A percentile compares a stretch with the other conserved stretches of the same genome.
Evolutionary conservation across 2,888 invertebrate genomes (phyloP).

Genomic region (Archips crataeganus): DNA sequence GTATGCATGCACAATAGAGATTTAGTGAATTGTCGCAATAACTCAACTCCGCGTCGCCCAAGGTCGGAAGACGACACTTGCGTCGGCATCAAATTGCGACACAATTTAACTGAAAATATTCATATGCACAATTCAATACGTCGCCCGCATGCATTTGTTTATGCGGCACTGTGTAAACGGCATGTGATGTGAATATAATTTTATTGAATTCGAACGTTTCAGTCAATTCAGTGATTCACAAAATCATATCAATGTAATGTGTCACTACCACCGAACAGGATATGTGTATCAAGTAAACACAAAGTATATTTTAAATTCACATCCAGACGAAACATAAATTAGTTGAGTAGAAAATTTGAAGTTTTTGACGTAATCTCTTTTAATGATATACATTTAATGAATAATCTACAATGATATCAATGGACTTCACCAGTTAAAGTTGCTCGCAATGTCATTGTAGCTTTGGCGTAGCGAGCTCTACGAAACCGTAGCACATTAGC

Average conservation of each 20-base stretch:
- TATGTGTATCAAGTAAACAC: not conserved
- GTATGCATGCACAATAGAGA: constrained; percentile 56
- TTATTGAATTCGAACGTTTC: not conserved
- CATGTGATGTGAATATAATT: not conserved
- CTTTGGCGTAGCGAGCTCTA: constrained; percentile 57
- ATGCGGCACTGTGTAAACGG: not conserved
- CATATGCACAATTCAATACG: constrained; percentile 13
- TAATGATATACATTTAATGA: not conserved
- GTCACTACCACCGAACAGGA: no score
- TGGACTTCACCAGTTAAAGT: not conserved
- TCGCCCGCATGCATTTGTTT: constrained; percentile 1
- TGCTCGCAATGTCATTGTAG: constrained; percentile 7
- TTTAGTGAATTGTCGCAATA: constrained; percentile 54
- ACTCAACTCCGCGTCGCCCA: constrained; percentile 54
- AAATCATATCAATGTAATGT: not conserved
- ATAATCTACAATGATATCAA: not conserved
- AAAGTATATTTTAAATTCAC: not conserved
- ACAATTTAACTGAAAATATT: constrained; percentile 47
- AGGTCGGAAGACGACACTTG: constrained; percentile 56
- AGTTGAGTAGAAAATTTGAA: not conserved
- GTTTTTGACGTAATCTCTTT: no score
- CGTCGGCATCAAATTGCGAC: constrained; percentile 50
- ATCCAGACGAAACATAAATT: not conserved
- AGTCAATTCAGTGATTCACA: not conserved
- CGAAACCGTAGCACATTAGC: constrained; percentile 53